Evolutionary conservation across 2,113 vertebrate species (phyloP).

Genomic region (Callopanchax toddi): DNA sequence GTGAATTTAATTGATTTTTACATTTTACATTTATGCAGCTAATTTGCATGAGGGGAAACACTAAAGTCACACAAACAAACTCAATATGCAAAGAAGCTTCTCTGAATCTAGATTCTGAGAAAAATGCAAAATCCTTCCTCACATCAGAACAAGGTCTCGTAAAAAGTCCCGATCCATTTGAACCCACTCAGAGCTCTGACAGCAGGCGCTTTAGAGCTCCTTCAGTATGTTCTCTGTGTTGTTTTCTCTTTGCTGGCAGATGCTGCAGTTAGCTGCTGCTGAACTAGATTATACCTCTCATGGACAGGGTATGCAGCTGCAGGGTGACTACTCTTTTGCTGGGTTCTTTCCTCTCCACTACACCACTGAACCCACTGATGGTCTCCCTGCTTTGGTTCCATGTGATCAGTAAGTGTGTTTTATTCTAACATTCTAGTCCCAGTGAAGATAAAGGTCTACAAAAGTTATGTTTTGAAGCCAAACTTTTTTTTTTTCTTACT

Average conservation of each 20-base stretch:
- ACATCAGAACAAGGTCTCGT: not conserved
- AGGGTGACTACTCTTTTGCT: constrained; percentile 80
- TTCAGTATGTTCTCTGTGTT: constrained; percentile 25
- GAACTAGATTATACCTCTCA: constrained; percentile 45
- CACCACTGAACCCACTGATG: not conserved
- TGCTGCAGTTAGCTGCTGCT: constrained; percentile 29
- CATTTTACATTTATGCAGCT: constrained; percentile 25
- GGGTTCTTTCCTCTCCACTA: constrained; percentile 85
- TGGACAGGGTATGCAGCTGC: constrained; percentile 65
- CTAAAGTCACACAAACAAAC: constrained; percentile 58
- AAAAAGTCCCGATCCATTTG: constrained; percentile 1
- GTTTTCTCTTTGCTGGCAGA: constrained; percentile 24
- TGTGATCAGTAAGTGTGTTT: constrained; percentile 68
- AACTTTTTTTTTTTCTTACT: not conserved
- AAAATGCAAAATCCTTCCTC: constrained; percentile 57
- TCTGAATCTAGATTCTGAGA: constrained; percentile 22
- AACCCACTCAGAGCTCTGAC: constrained; percentile 1
- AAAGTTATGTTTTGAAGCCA: not conserved
- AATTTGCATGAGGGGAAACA: constrained; percentile 33
- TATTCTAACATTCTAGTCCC: not conserved
- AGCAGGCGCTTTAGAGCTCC: constrained; percentile 1
- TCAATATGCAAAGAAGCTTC: constrained; percentile 64
- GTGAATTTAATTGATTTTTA: not conserved
- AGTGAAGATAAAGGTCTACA: not conserved
- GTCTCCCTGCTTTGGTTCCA: constrained; percentile 59